Evolutionary conservation across 2,888 invertebrate species (phyloP), one percentile per base, ranked within the genome.

Genomic region (Noctua fimbriata): DNA sequence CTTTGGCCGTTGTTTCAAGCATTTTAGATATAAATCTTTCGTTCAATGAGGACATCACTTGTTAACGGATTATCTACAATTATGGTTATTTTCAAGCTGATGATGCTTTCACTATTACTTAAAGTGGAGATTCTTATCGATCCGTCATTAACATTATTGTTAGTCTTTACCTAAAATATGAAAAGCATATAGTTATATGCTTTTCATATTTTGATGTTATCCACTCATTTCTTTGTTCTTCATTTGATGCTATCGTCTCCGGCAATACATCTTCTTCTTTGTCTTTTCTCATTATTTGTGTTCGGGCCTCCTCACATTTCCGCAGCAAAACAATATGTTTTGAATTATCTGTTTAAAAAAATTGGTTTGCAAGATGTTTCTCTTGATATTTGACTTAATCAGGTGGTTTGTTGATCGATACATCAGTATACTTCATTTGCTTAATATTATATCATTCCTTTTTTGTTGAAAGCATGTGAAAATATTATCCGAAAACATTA

Each of bases 1-100:
- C 81, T 79, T 69, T 63, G 66, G 75, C 47, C 32, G 82, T 70
- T 71, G 84, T 76, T 74, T 72, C 69, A 63, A 66, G 73, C 63
- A 75, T 82, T 78, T 78, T 14, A 85, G 82, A 85, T 84, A 73
- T 66, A 6, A 75, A 85, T 82, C 84, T 73, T 36, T 9, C 3
- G 24, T 70, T 81, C 0, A 66, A 24, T 36, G 36, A 49, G 58
- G 18, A 28, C 28, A 52, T 44, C 16, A 28, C 55, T 69, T 63
- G 65, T n/a, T 6, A 9, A 72, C 44, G 6, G 28, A 70, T 69
- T 28, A 52, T 77, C 18, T 36, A 10, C 49, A 76, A 41, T 60
- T 52, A n/a, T 6, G 24, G 16, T 60, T 24, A 16, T 71, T 81
- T 55, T 47, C 10, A 4, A 28, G 24, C 12, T 47, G 2, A 41